Conservation (phyloP, 1,140 invertebrate genomes). For the Phymorhynchus buccinoides region DNA sequence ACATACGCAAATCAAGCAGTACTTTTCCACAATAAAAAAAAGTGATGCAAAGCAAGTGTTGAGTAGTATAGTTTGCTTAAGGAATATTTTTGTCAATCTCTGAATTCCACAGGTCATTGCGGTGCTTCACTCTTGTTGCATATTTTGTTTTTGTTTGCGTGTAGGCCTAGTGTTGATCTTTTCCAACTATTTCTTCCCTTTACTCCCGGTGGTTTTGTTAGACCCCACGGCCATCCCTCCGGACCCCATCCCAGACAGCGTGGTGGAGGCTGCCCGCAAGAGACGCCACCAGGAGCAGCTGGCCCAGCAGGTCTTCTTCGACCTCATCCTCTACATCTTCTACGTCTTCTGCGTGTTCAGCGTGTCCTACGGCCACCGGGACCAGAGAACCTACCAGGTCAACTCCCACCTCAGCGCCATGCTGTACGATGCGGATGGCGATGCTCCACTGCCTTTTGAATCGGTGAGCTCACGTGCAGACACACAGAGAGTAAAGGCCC, state of each 20-base stretch:
- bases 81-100: no score
- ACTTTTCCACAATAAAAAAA: no score
- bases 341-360: conserved; percentile 32
- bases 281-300: conserved; percentile 23
- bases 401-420: neutral
- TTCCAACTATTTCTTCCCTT: no score
- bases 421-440: neutral
- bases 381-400: conserved; percentile 3
- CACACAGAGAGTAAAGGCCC: no score
- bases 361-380: conserved; percentile 34
- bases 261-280: conserved; percentile 15
- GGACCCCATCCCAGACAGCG: conserved; percentile 7
- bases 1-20: no score
- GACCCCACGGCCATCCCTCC: conserved; percentile 25
- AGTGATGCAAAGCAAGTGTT: no score
- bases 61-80: no score
- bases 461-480: conserved; percentile 21
- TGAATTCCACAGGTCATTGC: no score
- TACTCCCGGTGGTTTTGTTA: no score
- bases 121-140: no score
- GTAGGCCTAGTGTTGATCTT: no score
- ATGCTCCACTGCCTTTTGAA: conserved; percentile 11
- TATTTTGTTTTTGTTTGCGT: no score
- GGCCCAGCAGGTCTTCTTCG: conserved; percentile 34
- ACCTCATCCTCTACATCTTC: conserved; percentile 34